Evolutionary conservation across 2,888 invertebrate genomes (phyloP).

Genomic region (Panorpa germanica): DNA sequence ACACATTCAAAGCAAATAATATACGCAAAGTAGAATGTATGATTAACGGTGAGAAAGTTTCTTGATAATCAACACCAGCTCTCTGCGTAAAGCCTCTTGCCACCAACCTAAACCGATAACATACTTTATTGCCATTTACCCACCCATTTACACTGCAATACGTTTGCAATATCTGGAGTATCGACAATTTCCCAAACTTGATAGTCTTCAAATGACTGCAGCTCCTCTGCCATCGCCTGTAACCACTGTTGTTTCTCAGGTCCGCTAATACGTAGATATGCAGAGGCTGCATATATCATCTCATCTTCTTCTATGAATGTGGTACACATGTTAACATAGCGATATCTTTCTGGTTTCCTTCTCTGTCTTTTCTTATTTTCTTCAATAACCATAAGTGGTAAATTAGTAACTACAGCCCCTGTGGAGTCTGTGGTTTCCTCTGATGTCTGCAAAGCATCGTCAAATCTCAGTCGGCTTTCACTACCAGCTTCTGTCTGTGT

Average conservation of each 20-base stretch:
- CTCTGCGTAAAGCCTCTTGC: too few relatives aligned
- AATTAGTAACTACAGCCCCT: too few relatives aligned
- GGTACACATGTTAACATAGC: too few relatives aligned
- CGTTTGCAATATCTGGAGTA: conserved; percentile 12
- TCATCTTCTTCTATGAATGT: too few relatives aligned
- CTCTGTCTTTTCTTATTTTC: too few relatives aligned
- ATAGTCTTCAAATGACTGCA: conserved; percentile 15
- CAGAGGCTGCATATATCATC: too few relatives aligned
- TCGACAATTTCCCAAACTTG: conserved; percentile 15
- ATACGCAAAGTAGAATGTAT: conserved; percentile 13
- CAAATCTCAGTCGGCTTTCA: not conserved
- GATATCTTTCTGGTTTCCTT: conserved; percentile 4
- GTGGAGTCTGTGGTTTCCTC: too few relatives aligned
- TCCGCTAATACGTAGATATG: too few relatives aligned
- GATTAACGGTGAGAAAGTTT: conserved; percentile 14
- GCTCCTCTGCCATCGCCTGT: conserved; percentile 16
- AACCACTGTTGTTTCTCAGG: too few relatives aligned
- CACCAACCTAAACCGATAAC: conserved; percentile 14
- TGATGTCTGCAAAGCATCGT: too few relatives aligned
- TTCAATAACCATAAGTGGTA: too few relatives aligned
- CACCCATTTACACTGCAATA: conserved; percentile 17
- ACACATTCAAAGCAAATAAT: too few relatives aligned
- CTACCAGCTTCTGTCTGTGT: conserved; percentile 1
- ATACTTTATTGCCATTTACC: conserved; percentile 14
- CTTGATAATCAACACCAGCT: conserved; percentile 14